These are phyloP conservation scores for Orius laevigatus DNA, from an alignment of 1,140 invertebrate species.

Conservation along the genomic window DNA sequence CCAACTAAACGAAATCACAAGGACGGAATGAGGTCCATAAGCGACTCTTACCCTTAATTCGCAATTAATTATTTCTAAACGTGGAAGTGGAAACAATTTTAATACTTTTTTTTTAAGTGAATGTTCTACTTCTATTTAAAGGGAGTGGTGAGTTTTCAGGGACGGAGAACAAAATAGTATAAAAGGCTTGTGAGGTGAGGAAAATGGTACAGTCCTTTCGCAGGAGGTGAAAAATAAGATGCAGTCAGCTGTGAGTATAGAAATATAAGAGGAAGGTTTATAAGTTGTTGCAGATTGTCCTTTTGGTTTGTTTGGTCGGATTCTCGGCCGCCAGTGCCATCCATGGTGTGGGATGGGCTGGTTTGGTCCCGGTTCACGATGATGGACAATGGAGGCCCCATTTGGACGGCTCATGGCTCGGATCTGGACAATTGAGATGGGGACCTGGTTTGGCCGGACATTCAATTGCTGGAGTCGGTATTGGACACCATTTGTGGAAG, in stretches of 20 bases:
- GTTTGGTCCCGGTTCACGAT: conserved; percentile 1
- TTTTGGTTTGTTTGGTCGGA: conserved; percentile 2
- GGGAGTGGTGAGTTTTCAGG: neutral
- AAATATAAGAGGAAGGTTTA: neutral
- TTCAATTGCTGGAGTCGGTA: too few species aligned
- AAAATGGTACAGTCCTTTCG: neutral
- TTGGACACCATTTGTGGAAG: conserved; percentile 1
- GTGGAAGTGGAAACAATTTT: too few species aligned
- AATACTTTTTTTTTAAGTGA: too few species aligned
- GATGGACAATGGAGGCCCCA: conserved; percentile 8
- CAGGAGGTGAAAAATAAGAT: too few species aligned
- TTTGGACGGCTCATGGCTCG: conserved; percentile 2
- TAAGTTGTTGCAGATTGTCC: neutral
- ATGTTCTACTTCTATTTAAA: too few species aligned
- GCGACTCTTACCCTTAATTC: too few species aligned
- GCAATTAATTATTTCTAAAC: too few species aligned
- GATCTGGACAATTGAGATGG: conserved; percentile 3
- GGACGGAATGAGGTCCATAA: too few species aligned
- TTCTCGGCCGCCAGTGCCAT: conserved; percentile 1
- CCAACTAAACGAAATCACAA: too few species aligned
- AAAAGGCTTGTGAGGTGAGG: neutral
- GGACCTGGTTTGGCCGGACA: neutral
- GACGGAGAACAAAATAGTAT: neutral
- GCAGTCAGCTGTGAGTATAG: neutral
- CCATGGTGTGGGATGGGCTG: neutral